Base-by-base conservation (phyloP, 2,113 vertebrate species). In the Coptodon bakossiorum region DNA sequence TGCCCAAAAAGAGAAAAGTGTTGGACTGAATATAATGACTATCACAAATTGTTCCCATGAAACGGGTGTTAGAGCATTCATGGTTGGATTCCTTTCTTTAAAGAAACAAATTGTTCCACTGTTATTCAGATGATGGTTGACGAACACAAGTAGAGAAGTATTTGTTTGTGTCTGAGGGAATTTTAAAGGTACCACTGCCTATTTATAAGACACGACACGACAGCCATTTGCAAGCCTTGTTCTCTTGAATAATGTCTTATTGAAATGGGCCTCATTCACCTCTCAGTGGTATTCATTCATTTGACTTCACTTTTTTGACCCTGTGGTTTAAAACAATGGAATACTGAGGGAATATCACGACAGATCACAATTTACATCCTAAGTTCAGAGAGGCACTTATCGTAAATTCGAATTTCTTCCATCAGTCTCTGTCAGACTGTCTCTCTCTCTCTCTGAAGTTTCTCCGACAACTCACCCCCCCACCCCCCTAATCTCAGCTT, bases 321-420 rank as follows among this genome's bases (percentile, higher is more conserved):
- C 86, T 82, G 80, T 61, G 80, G 73, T 61, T 79, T 81, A 83
- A 82, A 93, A 91, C 80, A 90, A 83, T 61, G 13, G 79, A 86
- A 86, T 27, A 31, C 82, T 80, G 68, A 92, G 88, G 84, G 83
- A 83, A 80, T 81, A 92, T 90, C 85, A 83, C 16, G 38, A 83
- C 87, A 83, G 31, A 91, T 90, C 91, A 90, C 80, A 86, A 80
- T 80, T 91, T 92, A 93, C 71, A 82, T 63, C 22, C 76, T 85
- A 22, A 16, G 89, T 85, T 93, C 36, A 92, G 54, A 90, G 83
- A 94, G 84, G 34, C 61, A 89, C 34, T 94, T 91, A 89, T 85
- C 79, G 24, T 76, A 91, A 81, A 91, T 92, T 91, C 85, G 57
- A 38, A 71, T 82, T 80, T 76, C 50, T 82, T 84, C 84, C 81